Evolutionary conservation across 2,797 vertebrate genomes (phyloP).

Genomic region (Sebastes paucispinis): DNA sequence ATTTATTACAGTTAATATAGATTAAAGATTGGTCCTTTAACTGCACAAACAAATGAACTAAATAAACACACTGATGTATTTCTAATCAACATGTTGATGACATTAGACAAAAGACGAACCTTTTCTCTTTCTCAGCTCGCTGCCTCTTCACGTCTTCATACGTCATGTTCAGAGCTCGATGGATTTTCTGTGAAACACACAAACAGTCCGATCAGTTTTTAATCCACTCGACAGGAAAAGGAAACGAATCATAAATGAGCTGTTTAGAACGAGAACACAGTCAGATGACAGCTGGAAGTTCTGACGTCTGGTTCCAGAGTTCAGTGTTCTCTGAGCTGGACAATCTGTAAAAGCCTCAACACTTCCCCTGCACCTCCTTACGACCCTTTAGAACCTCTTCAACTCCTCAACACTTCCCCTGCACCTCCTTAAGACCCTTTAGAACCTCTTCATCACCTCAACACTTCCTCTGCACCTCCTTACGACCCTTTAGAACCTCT

Average conservation of each 20-base stretch:
- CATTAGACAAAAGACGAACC: slow-evolving; percentile 63
- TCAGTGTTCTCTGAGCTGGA: neutral
- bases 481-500: too few species aligned
- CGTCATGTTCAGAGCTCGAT: slow-evolving; percentile 88
- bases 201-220: neutral
- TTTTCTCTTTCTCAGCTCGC: slow-evolving; percentile 76
- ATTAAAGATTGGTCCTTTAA: neutral
- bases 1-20: too few species aligned
- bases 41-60: neutral
- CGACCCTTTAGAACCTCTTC: too few species aligned
- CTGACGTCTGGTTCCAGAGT: neutral
- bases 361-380: too few species aligned
- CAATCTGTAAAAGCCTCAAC: too few species aligned
- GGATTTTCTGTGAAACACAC: slow-evolving; percentile 86
- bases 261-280: neutral
- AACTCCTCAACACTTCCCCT: too few species aligned
- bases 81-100: neutral
- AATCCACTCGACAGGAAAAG: neutral
- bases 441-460: too few species aligned
- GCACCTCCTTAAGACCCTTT: too few species aligned
- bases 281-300: neutral
- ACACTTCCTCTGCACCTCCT: too few species aligned
- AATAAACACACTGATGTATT: neutral
- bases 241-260: neutral
- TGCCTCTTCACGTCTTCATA: slow-evolving; percentile 80